A percentile compares a stretch with the other conserved stretches of the same genome.
These are phyloP conservation scores for Brotula barbata DNA, from an alignment of 2,797 vertebrate genomes.

Conservation along the genomic window DNA sequence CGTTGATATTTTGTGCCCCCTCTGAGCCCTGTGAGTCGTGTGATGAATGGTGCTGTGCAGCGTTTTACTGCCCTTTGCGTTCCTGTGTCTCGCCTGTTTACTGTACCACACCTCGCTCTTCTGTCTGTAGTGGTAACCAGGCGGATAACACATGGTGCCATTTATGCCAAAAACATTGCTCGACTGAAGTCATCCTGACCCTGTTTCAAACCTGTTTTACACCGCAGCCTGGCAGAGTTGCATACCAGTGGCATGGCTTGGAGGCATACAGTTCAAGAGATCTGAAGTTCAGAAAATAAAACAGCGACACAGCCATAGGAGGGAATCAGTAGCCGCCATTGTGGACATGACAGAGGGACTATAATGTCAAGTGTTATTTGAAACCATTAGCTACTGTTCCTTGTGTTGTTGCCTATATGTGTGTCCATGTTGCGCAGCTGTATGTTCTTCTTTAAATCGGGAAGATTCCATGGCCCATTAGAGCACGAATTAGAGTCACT, in stretches of 20 bases:
- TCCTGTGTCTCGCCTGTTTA: constrained; percentile 68
- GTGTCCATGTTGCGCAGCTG: constrained; percentile 60
- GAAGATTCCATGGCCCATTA: constrained; percentile 64
- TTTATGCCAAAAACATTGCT: constrained; percentile 54
- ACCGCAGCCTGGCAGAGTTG: constrained; percentile 20
- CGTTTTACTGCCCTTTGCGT: constrained; percentile 62
- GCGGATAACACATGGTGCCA: constrained; percentile 56
- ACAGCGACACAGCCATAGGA: constrained; percentile 64
- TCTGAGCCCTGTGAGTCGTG: constrained; percentile 50
- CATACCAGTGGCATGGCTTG: constrained; percentile 67
- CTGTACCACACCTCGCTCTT: constrained; percentile 63
- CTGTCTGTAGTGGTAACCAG: constrained; percentile 45
- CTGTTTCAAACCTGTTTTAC: constrained; percentile 50
- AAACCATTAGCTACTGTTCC: constrained; percentile 70
- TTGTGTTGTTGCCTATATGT: constrained; percentile 45
- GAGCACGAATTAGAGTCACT: constrained; percentile 64
- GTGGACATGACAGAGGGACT: constrained; percentile 65
- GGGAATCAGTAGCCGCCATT: constrained; percentile 53
- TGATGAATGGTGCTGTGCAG: constrained; percentile 66
- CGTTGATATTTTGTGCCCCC: constrained; percentile 49
- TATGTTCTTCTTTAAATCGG: constrained; percentile 35
- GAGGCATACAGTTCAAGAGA: constrained; percentile 63
- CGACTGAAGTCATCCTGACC: constrained; percentile 49
- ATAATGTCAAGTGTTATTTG: constrained; percentile 54
- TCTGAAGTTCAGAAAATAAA: constrained; percentile 66